Percentiles rank a stretch among this genome's conserved stretches.
phyloP scores from a whole-genome alignment of 2,113 vertebrate species.

The Gila orcuttii region DNA sequence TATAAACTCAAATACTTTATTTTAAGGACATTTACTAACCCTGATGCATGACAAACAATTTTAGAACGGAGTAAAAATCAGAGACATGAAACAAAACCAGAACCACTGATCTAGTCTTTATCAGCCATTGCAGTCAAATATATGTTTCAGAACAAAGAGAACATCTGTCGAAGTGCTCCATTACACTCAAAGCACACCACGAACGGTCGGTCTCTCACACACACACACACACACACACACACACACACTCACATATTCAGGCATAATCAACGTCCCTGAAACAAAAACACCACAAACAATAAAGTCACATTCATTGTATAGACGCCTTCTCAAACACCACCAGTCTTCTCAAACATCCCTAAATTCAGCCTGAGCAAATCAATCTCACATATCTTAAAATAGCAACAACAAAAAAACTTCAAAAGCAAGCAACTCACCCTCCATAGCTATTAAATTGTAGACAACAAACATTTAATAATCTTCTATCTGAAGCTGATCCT shows the following conservation, averaged over 20 bases:
- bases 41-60: not conserved
- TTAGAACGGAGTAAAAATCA: not conserved
- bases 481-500: not conserved
- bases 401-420: not conserved
- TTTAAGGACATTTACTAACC: not conserved
- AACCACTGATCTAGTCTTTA: not conserved
- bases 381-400: not conserved
- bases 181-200: constrained; percentile 17
- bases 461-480: not conserved
- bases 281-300: not conserved
- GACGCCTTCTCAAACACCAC: not conserved
- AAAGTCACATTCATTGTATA: not conserved
- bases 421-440: constrained; percentile 1
- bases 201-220: not conserved
- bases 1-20: not conserved
- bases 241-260: not conserved
- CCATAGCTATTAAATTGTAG: not conserved
- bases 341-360: not conserved
- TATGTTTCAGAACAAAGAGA: constrained; percentile 25
- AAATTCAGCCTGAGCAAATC: not conserved
- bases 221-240: not conserved
- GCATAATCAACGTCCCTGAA: not conserved
- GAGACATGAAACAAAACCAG: not conserved
- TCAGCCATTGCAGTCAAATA: constrained; percentile 7
- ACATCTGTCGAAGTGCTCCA: constrained; percentile 1